These are phyloP conservation scores for Athripsodes cinereus DNA, from an alignment of 2,888 invertebrate genomes.

Conservation along the genomic window DNA sequence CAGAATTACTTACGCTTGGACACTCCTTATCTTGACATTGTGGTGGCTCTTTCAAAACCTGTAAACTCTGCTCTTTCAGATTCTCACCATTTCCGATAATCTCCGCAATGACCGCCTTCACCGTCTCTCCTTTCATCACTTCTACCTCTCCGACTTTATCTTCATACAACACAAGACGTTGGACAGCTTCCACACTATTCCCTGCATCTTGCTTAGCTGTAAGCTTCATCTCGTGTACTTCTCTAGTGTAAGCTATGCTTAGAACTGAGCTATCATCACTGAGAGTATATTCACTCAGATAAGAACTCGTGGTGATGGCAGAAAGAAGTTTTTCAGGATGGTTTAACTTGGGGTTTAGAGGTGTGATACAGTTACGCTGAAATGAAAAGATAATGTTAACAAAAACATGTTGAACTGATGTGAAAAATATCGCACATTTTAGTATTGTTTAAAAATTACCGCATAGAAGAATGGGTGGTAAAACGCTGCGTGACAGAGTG, in stretches of 20 bases:
- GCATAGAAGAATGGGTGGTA: too few relatives aligned
- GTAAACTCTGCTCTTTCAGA: constrained; percentile 31
- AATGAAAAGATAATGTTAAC: too few relatives aligned
- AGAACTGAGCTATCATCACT: constrained; percentile 34
- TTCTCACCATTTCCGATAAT: constrained; percentile 28
- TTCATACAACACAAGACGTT: constrained; percentile 36
- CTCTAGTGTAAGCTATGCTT: constrained; percentile 35
- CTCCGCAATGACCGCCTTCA: constrained; percentile 32
- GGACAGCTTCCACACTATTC: constrained; percentile 40
- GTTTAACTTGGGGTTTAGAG: constrained; percentile 14
- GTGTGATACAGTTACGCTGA: constrained; percentile 21
- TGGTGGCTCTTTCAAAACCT: constrained; percentile 32
- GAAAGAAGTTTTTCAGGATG: constrained; percentile 33
- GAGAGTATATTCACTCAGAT: constrained; percentile 38
- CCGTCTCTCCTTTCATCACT: constrained; percentile 30
- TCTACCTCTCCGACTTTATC: constrained; percentile 23
- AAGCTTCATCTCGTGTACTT: constrained; percentile 44
- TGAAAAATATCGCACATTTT: too few relatives aligned
- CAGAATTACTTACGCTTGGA: constrained; percentile 33
- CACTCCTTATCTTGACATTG: constrained; percentile 38
- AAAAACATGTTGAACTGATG: too few relatives aligned
- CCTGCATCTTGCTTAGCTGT: constrained; percentile 46
- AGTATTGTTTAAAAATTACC: too few relatives aligned
- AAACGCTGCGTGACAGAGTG: too few relatives aligned
- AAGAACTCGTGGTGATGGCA: constrained; percentile 30